A percentile compares a stretch with the other conserved stretches of the same genome.
phyloP scores from a whole-genome alignment of 2,797 vertebrate genomes.

The Eospalax fontanierii region DNA sequence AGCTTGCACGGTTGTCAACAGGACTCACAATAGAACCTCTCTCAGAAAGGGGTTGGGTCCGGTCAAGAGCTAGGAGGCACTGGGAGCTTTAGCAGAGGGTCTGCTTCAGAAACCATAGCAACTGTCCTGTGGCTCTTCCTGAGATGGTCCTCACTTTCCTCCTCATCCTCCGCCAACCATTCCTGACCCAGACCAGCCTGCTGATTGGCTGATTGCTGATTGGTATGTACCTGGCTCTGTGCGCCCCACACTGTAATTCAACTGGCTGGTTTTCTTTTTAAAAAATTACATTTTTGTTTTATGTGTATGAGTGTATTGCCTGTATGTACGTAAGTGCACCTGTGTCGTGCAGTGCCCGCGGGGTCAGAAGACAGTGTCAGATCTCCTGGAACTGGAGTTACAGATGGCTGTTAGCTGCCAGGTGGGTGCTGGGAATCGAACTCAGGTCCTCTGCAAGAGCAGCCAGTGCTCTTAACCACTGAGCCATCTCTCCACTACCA shows the following conservation, averaged over 20 bases:
- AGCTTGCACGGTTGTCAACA: background rate
- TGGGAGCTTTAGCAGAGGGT: background rate
- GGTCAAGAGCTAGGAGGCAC: fast-evolving
- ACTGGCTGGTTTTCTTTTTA: background rate
- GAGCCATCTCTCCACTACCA: too few relatives aligned
- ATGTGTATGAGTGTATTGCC: too few relatives aligned
- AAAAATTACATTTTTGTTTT: too few relatives aligned
- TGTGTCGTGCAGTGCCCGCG: too few relatives aligned
- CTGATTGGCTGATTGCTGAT: fast-evolving
- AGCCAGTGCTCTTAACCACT: too few relatives aligned
- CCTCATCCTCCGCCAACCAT: fast-evolving
- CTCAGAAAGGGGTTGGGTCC: background rate
- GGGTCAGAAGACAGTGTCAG: too few relatives aligned
- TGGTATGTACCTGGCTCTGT: fast-evolving
- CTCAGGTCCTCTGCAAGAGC: too few relatives aligned
- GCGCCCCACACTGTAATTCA: fast-evolving
- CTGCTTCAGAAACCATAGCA: background rate
- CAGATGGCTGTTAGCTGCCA: too few relatives aligned
- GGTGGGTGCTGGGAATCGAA: too few relatives aligned
- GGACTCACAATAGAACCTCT: background rate
- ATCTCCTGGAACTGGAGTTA: too few relatives aligned
- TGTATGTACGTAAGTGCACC: too few relatives aligned
- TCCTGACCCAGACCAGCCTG: fast-evolving
- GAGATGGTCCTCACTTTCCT: fast-evolving
- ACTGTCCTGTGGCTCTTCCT: fast-evolving